Percentiles rank a stretch among this genome's conserved stretches.
These are phyloP conservation scores for Pteronotus mesoamericanus DNA, from an alignment of 2,797 vertebrate species.

Conservation along the genomic window DNA sequence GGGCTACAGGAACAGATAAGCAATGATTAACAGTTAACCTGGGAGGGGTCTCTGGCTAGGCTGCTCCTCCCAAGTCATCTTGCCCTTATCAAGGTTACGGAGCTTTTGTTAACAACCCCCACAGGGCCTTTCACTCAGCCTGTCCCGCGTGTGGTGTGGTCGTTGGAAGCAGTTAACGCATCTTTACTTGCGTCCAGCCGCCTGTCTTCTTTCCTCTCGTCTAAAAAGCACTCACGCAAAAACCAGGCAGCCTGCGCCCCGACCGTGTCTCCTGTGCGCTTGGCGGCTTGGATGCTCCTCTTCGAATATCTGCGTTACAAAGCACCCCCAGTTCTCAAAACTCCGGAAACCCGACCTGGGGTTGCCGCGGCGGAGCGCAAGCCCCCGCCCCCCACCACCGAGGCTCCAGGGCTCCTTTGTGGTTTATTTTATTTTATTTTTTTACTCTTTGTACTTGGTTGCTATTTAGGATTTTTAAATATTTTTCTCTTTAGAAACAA, in stretches of 20 bases:
- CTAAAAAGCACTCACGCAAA: neutral
- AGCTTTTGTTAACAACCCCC: no score
- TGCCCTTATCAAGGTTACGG: no score
- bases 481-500: neutral
- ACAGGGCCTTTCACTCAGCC: neutral
- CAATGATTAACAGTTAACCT: no score
- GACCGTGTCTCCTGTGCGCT: neutral
- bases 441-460: neutral
- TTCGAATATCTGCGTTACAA: neutral
- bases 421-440: no score
- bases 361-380: fast-evolving
- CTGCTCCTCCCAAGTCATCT: no score
- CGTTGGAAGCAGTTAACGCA: neutral
- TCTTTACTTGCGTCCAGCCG: neutral
- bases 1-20: no score
- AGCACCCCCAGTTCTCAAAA: neutral
- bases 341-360: neutral
- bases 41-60: no score
- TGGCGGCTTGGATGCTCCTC: neutral
- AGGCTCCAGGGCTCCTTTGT: fast-evolving
- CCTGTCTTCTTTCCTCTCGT: neutral
- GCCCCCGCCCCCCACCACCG: fast-evolving
- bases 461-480: neutral
- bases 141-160: fast-evolving
- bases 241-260: neutral